Conservation (phyloP, 2,888 invertebrate genomes). For the Seira ritae region DNA sequence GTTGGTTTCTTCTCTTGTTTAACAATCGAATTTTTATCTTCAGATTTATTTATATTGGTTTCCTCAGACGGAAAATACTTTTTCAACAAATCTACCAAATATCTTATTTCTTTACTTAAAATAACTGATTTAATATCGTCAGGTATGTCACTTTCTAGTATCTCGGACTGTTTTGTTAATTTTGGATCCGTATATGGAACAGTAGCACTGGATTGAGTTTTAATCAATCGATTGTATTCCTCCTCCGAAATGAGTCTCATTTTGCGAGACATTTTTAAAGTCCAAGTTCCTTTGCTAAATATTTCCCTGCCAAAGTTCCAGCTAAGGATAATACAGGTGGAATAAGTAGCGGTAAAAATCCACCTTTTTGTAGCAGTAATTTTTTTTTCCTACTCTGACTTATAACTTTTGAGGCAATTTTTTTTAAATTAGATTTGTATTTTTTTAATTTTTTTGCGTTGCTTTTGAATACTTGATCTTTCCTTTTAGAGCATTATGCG, state of each 20-base stretch:
- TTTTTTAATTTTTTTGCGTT: neutral
- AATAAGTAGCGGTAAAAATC: slow-evolving; percentile 32
- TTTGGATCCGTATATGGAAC: neutral
- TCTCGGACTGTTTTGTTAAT: neutral
- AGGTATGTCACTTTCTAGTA: slow-evolving; percentile 7
- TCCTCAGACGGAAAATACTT: neutral
- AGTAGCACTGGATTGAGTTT: neutral
- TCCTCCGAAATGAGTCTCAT: slow-evolving; percentile 39
- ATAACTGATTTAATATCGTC: slow-evolving; percentile 37
- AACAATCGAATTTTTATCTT: neutral
- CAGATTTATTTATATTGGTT: neutral
- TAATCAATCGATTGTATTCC: slow-evolving; percentile 27
- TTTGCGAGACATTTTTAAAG: slow-evolving; percentile 29
- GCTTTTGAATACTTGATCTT: slow-evolving; percentile 15
- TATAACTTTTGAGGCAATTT: neutral
- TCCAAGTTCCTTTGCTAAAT: neutral
- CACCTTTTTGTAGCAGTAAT: neutral
- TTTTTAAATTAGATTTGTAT: neutral
- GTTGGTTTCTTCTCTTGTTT: neutral
- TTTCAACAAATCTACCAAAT: too few species aligned
- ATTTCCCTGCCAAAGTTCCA: slow-evolving; percentile 4
- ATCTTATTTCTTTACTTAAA: slow-evolving; percentile 8
- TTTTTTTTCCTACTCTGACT: neutral
- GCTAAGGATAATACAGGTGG: slow-evolving; percentile 12
- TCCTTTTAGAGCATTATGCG: slow-evolving; percentile 45